These are phyloP conservation scores for Erebia ligea DNA, from an alignment of 2,888 invertebrate species.

Conservation along the genomic window DNA sequence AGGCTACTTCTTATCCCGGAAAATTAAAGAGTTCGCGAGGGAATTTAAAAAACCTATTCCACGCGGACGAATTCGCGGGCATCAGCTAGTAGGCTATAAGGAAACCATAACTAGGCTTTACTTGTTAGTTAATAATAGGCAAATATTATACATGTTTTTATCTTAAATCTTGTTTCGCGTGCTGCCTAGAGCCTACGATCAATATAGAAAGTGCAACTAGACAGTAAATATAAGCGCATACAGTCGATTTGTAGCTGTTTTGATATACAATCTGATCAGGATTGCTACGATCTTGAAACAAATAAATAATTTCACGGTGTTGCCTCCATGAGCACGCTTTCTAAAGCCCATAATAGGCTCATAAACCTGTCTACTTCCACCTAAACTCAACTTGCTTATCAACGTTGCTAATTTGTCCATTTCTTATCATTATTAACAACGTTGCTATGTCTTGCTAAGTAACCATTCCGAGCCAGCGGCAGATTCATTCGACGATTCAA, in stretches of 20 bases:
- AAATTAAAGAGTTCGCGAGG: too few species aligned
- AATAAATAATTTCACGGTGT: background rate
- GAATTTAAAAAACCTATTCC: too few species aligned
- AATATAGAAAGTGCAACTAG: slow-evolving; percentile 6
- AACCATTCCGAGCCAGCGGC: too few species aligned
- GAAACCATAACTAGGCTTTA: background rate
- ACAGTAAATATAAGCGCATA: background rate
- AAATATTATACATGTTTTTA: slow-evolving; percentile 7
- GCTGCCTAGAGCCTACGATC: background rate
- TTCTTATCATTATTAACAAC: too few species aligned
- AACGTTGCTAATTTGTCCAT: too few species aligned
- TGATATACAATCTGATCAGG: background rate
- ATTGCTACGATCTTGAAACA: background rate
- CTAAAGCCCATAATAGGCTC: background rate
- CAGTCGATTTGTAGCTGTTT: background rate
- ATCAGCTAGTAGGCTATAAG: background rate
- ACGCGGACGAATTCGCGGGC: too few species aligned
- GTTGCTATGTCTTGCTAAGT: too few species aligned
- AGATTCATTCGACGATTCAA: too few species aligned
- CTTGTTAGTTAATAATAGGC: background rate
- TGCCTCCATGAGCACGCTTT: slow-evolving; percentile 4
- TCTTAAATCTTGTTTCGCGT: slow-evolving; percentile 5
- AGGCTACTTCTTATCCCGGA: too few species aligned
- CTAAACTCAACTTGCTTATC: too few species aligned
- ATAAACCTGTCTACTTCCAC: background rate